Conservation (phyloP, 30 jellyfish, hydroid and myxozoan species). For the Phacellophora camtschatica region DNA sequence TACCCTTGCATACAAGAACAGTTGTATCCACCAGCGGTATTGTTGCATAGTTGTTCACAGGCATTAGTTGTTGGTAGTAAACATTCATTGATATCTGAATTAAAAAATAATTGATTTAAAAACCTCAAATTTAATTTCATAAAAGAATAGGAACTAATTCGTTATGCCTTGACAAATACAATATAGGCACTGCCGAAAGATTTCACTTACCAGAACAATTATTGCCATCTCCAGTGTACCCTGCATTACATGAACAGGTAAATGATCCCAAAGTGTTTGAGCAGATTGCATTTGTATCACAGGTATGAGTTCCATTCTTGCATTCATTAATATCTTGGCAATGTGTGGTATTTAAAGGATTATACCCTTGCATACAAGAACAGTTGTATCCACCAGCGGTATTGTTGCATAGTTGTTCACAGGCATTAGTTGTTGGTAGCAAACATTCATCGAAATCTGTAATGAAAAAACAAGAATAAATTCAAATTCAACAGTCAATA, state of each 20-base stretch:
- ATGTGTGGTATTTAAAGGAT: not conserved
- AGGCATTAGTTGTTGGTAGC: not conserved
- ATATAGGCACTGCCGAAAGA: too few species aligned
- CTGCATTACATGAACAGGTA: not conserved
- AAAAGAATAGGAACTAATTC: too few species aligned
- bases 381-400: not conserved
- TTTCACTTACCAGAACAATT: not conserved
- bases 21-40: not conserved
- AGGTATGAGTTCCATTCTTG: not conserved
- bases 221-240: constrained; percentile 2
- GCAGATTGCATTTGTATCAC: constrained; percentile 3
- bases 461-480: not conserved
- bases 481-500: not conserved
- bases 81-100: constrained; percentile 1
- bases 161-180: too few species aligned
- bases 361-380: not conserved
- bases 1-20: not conserved
- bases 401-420: constrained; percentile 24
- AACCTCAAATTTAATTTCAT: too few species aligned
- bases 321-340: constrained; percentile 14
- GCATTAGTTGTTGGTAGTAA: not conserved
- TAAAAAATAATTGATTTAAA: too few species aligned
- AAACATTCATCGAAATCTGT: not conserved
- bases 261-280: not conserved
- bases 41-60: constrained; percentile 32